These are phyloP conservation scores for Ovibos moschatus DNA, from an alignment of 2,113 vertebrate species.

Conservation along the genomic window DNA sequence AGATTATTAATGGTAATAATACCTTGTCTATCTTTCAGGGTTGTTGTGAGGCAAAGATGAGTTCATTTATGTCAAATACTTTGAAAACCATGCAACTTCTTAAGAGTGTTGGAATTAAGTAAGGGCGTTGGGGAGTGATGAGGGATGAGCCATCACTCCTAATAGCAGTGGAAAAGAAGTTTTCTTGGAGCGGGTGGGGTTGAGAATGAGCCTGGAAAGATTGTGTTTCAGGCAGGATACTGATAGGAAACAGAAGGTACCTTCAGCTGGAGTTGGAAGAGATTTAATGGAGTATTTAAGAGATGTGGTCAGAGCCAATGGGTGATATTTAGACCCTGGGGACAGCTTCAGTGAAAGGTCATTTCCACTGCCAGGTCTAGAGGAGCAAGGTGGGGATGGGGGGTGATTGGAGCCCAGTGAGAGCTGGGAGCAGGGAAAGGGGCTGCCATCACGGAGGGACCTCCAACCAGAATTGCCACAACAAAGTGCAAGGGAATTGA, in stretches of 20 bases:
- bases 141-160: neutral
- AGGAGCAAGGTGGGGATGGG: neutral
- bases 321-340: neutral
- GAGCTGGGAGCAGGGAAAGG: neutral
- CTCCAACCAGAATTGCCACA: neutral
- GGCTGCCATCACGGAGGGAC: neutral
- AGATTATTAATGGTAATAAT: conserved; percentile 56
- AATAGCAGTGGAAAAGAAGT: neutral
- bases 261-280: neutral
- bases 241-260: neutral
- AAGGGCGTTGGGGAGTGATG: neutral
- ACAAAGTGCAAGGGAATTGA: neutral
- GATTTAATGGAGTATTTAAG: neutral
- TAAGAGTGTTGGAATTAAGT: neutral
- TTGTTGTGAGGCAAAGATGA: conserved; percentile 39
- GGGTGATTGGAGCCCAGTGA: neutral
- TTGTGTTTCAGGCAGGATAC: neutral
- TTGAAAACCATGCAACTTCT: neutral
- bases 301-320: neutral
- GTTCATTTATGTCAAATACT: conserved; percentile 51
- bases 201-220: neutral
- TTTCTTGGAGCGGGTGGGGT: neutral
- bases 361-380: neutral
- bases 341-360: neutral
- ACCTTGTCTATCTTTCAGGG: conserved; percentile 58